Evolutionary conservation across 2,888 invertebrate genomes (phyloP).

Genomic region (Lapara coniferarum): DNA sequence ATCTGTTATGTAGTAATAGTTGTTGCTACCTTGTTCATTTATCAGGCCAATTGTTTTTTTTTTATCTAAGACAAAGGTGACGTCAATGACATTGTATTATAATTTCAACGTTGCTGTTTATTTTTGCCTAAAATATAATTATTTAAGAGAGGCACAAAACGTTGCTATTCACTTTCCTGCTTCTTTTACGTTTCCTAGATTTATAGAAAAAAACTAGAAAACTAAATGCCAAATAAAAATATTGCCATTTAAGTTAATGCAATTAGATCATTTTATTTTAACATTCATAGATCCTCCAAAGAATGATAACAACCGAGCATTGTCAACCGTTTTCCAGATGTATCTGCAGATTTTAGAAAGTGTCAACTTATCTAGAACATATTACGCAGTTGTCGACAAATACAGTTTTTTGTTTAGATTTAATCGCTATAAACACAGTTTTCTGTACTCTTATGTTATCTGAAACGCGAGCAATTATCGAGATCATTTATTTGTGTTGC

Average conservation of each 20-base stretch:
- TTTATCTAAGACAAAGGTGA: background rate
- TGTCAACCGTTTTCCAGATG: background rate
- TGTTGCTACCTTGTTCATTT: background rate
- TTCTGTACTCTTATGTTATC: constrained; percentile 17
- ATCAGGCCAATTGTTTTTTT: background rate
- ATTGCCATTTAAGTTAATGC: background rate
- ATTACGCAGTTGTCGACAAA: background rate
- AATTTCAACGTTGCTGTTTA: background rate
- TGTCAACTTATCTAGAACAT: constrained; percentile 11
- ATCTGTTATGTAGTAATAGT: background rate
- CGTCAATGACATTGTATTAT: background rate
- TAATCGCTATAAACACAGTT: constrained; percentile 20
- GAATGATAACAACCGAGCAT: background rate
- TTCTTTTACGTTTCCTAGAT: background rate
- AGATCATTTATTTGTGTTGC: constrained; percentile 14
- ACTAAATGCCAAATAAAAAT: background rate
- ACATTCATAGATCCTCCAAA: background rate
- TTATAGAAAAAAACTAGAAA: background rate
- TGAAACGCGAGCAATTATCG: constrained; percentile 3
- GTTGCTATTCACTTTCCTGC: background rate
- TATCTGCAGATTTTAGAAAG: background rate
- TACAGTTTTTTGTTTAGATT: constrained; percentile 12
- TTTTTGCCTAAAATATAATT: background rate
- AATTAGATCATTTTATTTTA: background rate
- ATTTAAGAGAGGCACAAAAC: background rate